These are phyloP conservation scores for Lordiphosa stackelbergi DNA, from an alignment of 1,140 invertebrate genomes.

Conservation along the genomic window DNA sequence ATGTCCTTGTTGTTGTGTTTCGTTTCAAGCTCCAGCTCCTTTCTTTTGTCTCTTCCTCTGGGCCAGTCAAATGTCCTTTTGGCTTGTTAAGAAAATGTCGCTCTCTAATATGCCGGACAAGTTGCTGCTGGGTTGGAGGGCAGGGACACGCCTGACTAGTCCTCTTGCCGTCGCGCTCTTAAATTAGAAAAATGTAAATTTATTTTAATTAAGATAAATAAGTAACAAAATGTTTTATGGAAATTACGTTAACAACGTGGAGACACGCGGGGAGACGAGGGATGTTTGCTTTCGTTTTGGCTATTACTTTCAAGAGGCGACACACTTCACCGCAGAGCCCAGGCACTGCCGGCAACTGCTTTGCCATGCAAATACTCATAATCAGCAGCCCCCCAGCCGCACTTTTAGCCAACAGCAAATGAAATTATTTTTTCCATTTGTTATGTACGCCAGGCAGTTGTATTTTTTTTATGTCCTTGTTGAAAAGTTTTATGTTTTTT, in stretches of 20 bases:
- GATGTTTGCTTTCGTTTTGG: slow-evolving; percentile 51
- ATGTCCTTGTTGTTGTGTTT: slow-evolving; percentile 46
- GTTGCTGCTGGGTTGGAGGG: slow-evolving; percentile 7
- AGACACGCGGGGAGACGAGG: slow-evolving; percentile 22
- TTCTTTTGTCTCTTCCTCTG: slow-evolving; percentile 16
- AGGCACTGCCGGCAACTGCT: slow-evolving; percentile 43
- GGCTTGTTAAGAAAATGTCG: slow-evolving; percentile 75
- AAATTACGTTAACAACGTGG: slow-evolving; percentile 74
- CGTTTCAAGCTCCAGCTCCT: slow-evolving; percentile 21
- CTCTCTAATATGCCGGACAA: slow-evolving; percentile 60
- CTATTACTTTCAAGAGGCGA: slow-evolving; percentile 67
- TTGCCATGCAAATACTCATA: slow-evolving; percentile 71
- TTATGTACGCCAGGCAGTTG: slow-evolving; percentile 25
- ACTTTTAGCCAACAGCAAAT: slow-evolving; percentile 28
- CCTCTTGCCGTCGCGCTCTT: slow-evolving; percentile 58
- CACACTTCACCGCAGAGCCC: slow-evolving; percentile 28
- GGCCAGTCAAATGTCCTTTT: slow-evolving; percentile 68
- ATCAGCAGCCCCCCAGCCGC: slow-evolving; percentile 36
- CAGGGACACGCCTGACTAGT: slow-evolving; percentile 30
- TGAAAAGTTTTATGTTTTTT: slow-evolving; percentile 37
- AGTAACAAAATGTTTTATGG: slow-evolving; percentile 77
- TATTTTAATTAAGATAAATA: slow-evolving; percentile 78
- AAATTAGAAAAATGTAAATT: slow-evolving; percentile 78
- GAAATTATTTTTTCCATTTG: slow-evolving; percentile 65
- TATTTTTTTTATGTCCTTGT: slow-evolving; percentile 43